Conservation (phyloP, 2,888 invertebrate species). For the Laothoe populi region DNA sequence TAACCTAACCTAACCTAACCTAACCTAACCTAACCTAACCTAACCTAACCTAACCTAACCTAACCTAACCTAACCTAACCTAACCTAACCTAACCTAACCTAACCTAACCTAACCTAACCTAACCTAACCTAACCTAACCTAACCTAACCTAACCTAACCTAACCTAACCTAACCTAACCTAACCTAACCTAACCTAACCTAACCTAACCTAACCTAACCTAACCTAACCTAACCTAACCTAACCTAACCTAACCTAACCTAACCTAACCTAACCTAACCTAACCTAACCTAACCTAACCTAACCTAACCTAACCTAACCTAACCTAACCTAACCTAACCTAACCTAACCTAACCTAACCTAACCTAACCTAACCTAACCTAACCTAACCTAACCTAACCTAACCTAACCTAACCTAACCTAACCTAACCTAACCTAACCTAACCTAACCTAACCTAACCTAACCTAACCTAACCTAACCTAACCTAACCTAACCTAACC, state of each 20-base stretch:
- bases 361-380: slow-evolving; percentile 17
- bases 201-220: slow-evolving; percentile 17
- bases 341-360: slow-evolving; percentile 17
- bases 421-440: slow-evolving; percentile 17
- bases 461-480: slow-evolving; percentile 17
- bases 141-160: slow-evolving; percentile 17
- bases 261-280: slow-evolving; percentile 17
- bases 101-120: slow-evolving; percentile 17
- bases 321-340: slow-evolving; percentile 17
- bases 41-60: slow-evolving; percentile 17
- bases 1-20: slow-evolving; percentile 17
- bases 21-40: slow-evolving; percentile 17
- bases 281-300: slow-evolving; percentile 17
- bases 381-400: slow-evolving; percentile 17
- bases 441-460: slow-evolving; percentile 17
- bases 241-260: slow-evolving; percentile 17
- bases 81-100: slow-evolving; percentile 17
- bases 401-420: slow-evolving; percentile 17
- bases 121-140: slow-evolving; percentile 17
- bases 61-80: slow-evolving; percentile 17
- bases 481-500: slow-evolving; percentile 17
- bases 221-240: slow-evolving; percentile 17
- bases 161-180: slow-evolving; percentile 17
- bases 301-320: slow-evolving; percentile 17
- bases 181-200: slow-evolving; percentile 17